These are phyloP conservation scores for Lycopodina hypogea DNA, from an alignment of 37 sponge, comb jelly and placozoan genomes.

Conservation along the genomic window DNA sequence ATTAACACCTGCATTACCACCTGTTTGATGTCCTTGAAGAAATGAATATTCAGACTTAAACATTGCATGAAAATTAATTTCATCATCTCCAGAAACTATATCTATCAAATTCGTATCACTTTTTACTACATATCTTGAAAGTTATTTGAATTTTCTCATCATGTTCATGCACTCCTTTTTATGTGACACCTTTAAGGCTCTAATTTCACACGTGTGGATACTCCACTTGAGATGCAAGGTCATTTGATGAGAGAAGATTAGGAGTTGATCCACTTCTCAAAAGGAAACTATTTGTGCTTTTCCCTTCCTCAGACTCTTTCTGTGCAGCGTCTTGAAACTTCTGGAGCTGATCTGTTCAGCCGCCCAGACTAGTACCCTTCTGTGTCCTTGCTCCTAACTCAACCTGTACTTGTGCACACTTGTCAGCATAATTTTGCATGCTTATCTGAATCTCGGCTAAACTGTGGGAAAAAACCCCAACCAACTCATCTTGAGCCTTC, in stretches of 20 bases:
- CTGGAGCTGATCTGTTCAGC: conserved; percentile 32
- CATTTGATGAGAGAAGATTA: neutral
- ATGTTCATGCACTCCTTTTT: conserved; percentile 50
- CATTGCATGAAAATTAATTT: too few species aligned
- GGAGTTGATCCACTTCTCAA: neutral
- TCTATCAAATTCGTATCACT: conserved; percentile 6
- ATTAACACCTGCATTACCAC: neutral
- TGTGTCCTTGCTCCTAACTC: conserved; percentile 44
- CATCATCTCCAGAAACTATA: neutral
- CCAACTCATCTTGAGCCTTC: conserved; percentile 66
- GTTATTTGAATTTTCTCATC: conserved; percentile 51
- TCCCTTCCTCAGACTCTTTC: neutral
- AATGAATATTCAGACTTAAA: too few species aligned
- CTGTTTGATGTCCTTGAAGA: neutral
- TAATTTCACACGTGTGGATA: conserved; percentile 12
- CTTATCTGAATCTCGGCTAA: conserved; percentile 16
- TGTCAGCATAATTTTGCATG: conserved; percentile 32
- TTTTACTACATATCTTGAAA: conserved; percentile 55
- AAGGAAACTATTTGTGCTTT: neutral
- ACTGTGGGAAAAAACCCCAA: conserved; percentile 11
- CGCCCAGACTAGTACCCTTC: conserved; percentile 40
- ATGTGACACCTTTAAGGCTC: conserved; percentile 21
- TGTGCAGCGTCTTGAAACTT: conserved; percentile 15
- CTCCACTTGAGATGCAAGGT: conserved; percentile 25
- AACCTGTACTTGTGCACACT: conserved; percentile 38